phyloP scores from a whole-genome alignment of 2,888 invertebrate genomes.

The Monochamus alternatus region DNA sequence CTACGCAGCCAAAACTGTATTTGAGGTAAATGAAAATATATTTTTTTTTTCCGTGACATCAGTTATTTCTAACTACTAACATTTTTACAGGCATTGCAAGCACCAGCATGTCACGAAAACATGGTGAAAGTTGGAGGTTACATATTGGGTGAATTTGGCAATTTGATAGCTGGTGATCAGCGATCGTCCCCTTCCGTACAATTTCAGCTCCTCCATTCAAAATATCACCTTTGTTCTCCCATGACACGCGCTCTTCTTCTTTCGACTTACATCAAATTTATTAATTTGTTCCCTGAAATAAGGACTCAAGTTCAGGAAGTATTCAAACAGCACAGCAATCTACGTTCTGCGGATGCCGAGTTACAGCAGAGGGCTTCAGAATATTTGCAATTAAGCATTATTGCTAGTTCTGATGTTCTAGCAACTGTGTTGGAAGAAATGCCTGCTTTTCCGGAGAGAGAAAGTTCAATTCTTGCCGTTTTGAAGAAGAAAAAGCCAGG shows the following conservation, averaged over 20 bases:
- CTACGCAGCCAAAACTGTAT: constrained; percentile 99
- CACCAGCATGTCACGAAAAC: constrained; percentile 99
- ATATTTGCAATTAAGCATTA: constrained; percentile 95
- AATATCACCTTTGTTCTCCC: constrained; percentile 98
- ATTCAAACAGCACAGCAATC: constrained; percentile 93
- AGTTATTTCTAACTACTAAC: too few species aligned
- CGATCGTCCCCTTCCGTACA: constrained; percentile 97
- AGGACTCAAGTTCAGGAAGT: constrained; percentile 94
- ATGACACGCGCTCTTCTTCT: constrained; percentile 96
- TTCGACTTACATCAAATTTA: constrained; percentile 99
- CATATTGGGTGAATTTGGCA: constrained; percentile 99
- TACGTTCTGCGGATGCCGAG: constrained; percentile 98
- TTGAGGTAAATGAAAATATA: constrained; percentile 78
- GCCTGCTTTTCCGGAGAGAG: constrained; percentile 99
- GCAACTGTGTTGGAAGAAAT: constrained; percentile 99
- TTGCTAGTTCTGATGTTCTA: constrained; percentile 96
- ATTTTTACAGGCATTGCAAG: constrained; percentile 86
- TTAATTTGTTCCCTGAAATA: constrained; percentile 99
- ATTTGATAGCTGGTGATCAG: constrained; percentile 98
- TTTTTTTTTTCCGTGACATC: neutral
- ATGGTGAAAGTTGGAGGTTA: constrained; percentile 99
- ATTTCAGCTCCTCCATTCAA: constrained; percentile 98
- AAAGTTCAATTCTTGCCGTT: constrained; percentile 97
- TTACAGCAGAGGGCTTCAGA: constrained; percentile 98
- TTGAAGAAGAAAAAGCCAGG: constrained; percentile 99